Conservation (phyloP, 2,797 vertebrate genomes). For the Hylomyscus alleni region DNA sequence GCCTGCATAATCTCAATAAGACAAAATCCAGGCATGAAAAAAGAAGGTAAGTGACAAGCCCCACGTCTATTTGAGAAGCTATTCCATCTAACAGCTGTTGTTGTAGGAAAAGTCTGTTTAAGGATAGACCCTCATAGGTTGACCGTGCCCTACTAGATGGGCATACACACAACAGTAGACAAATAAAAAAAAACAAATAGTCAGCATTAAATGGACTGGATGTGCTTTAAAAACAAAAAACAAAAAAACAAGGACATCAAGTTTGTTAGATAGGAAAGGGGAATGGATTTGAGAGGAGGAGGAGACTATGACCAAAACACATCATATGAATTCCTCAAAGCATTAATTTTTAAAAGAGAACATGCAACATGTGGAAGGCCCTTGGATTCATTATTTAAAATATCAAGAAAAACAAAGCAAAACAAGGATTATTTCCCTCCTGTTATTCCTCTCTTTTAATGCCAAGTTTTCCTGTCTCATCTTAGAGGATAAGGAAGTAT, state of each 20-base stretch:
- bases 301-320: neutral
- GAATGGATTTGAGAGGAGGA: neutral
- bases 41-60: too few species aligned
- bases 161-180: neutral
- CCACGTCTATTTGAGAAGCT: neutral
- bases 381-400: neutral
- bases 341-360: neutral
- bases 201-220: neutral
- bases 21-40: neutral
- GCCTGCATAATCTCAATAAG: neutral
- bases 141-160: neutral
- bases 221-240: too few species aligned
- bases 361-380: neutral
- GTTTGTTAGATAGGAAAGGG: neutral
- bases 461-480: neutral
- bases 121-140: neutral
- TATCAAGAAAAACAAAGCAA: neutral
- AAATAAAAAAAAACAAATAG: too few species aligned
- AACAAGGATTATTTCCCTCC: neutral
- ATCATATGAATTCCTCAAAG: neutral
- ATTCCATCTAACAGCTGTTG: neutral
- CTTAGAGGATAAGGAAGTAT: neutral
- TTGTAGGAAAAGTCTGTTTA: neutral
- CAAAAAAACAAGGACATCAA: neutral
- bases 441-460: neutral